Evolutionary conservation across 2,113 vertebrate species (phyloP).

Genomic region (Spheniscus mendiculus): DNA sequence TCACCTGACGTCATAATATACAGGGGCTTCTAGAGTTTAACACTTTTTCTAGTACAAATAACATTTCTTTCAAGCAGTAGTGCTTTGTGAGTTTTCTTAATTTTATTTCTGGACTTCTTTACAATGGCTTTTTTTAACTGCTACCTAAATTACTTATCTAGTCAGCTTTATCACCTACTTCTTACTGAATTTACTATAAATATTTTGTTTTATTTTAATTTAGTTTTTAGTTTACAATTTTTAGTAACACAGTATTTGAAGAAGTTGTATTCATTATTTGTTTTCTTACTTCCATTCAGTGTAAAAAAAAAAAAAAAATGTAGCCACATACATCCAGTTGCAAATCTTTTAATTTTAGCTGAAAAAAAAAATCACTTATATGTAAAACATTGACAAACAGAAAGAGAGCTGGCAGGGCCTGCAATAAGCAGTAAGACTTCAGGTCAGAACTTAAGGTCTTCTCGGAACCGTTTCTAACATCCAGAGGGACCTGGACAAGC

Average conservation of each 20-base stretch:
- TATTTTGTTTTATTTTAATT: neutral
- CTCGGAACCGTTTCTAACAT: neutral
- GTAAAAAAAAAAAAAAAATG: neutral
- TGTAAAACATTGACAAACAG: neutral
- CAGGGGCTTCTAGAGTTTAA: neutral
- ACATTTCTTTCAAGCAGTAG: neutral
- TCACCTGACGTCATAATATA: neutral
- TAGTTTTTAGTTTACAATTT: neutral
- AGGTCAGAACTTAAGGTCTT: neutral
- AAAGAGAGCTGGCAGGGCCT: neutral
- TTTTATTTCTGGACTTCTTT: neutral
- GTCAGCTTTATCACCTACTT: neutral
- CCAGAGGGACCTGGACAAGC: neutral
- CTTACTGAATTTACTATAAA: neutral
- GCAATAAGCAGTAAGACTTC: neutral
- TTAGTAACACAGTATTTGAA: neutral
- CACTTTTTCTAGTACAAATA: neutral
- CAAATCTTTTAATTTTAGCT: neutral
- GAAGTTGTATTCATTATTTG: neutral
- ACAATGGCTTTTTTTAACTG: neutral
- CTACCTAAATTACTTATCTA: neutral
- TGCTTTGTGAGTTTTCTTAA: neutral
- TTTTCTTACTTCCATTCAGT: neutral
- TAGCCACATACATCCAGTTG: neutral
- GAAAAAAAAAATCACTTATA: neutral